Evolutionary conservation across 2,797 vertebrate genomes (phyloP).

Genomic region (Iguana delicatissima): DNA sequence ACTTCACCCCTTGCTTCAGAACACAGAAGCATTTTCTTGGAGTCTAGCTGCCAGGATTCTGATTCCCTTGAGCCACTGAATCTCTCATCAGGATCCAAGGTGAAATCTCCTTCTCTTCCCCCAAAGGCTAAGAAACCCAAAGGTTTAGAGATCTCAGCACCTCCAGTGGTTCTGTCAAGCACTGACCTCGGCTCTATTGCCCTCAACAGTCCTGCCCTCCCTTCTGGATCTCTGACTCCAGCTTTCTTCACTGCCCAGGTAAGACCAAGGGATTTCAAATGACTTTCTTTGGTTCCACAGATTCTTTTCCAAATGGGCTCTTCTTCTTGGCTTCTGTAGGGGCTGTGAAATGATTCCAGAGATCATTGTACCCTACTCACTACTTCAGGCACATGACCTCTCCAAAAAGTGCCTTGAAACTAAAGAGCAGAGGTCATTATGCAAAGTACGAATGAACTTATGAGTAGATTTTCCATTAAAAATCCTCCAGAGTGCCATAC

Average conservation of each 20-base stretch:
- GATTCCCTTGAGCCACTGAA: slow-evolving; percentile 91
- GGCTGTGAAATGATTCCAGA: neutral
- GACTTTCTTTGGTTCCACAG: neutral
- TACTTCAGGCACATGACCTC: neutral
- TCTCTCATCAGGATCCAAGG: slow-evolving; percentile 92
- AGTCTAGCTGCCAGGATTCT: slow-evolving; percentile 81
- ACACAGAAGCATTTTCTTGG: slow-evolving; percentile 84
- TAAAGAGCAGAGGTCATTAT: neutral
- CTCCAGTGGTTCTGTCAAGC: slow-evolving; percentile 89
- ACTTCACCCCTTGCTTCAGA: slow-evolving; percentile 80
- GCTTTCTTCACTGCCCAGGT: slow-evolving; percentile 97
- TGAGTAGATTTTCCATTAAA: neutral
- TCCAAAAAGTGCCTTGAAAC: neutral
- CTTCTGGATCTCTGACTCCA: slow-evolving; percentile 93
- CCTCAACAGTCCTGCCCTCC: slow-evolving; percentile 93
- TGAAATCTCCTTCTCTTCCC: slow-evolving; percentile 87
- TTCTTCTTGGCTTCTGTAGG: neutral
- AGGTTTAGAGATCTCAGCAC: slow-evolving; percentile 91
- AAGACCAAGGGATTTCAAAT: slow-evolving; percentile 52
- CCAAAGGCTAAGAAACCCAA: slow-evolving; percentile 95
- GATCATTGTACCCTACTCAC: neutral
- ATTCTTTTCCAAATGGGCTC: neutral
- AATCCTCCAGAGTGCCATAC: neutral
- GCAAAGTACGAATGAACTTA: neutral
- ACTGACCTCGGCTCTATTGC: slow-evolving; percentile 93